Conservation (phyloP, 23 tunicate genomes). For the Clavelina lepadiformis region DNA sequence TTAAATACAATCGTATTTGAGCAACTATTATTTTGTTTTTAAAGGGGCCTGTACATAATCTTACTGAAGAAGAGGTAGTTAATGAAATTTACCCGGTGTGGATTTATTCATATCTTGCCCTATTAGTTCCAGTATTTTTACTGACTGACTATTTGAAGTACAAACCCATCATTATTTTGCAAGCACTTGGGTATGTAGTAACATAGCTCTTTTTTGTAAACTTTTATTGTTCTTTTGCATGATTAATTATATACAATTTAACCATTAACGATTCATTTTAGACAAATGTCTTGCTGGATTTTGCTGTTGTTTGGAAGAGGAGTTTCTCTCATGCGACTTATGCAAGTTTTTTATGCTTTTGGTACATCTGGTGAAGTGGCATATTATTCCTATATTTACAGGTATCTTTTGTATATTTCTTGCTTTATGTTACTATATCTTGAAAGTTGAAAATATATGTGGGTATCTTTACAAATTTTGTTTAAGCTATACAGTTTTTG, state of each 20-base stretch:
- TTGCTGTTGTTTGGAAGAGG: conserved; percentile 40
- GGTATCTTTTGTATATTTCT: conserved; percentile 5
- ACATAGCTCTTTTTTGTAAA: too few species aligned
- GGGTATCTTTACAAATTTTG: background rate
- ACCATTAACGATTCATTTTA: conserved; percentile 7
- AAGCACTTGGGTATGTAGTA: conserved; percentile 59
- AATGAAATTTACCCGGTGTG: conserved; percentile 72
- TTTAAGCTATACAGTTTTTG: background rate
- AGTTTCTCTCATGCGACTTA: conserved; percentile 66
- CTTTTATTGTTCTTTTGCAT: too few species aligned
- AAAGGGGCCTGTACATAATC: conserved; percentile 37
- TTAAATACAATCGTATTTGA: too few species aligned
- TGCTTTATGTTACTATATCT: background rate
- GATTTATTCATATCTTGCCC: conserved; percentile 61
- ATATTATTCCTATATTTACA: conserved; percentile 82
- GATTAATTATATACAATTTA: too few species aligned
- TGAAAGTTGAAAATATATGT: background rate
- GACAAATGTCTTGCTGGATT: conserved; percentile 58
- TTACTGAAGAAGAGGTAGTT: conserved; percentile 55
- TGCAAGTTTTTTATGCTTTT: conserved; percentile 63
- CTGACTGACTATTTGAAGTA: conserved; percentile 65
- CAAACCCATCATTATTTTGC: conserved; percentile 68
- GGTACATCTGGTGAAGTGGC: conserved; percentile 81
- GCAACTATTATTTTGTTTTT: too few species aligned
- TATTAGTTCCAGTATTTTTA: conserved; percentile 54